phyloP scores from a whole-genome alignment of 2,113 vertebrate genomes.

The Datnioides undecimradiatus region DNA sequence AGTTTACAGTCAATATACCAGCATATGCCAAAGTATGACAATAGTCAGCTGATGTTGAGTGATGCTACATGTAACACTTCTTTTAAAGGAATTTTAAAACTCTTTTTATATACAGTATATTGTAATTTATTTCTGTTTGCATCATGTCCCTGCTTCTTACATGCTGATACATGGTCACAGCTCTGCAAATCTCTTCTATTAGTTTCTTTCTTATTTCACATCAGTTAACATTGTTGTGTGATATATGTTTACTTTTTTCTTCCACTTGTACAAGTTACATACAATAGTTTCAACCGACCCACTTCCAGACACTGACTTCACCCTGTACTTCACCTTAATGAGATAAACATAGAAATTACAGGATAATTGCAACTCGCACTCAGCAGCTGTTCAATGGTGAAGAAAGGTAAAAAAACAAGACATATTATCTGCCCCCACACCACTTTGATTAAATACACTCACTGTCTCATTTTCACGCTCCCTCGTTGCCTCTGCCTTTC shows the following conservation, averaged over 20 bases:
- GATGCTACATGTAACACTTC: slow-evolving; percentile 45
- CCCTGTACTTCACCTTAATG: slow-evolving; percentile 19
- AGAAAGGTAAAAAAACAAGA: not conserved
- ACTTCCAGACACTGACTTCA: not conserved
- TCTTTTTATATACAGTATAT: not conserved
- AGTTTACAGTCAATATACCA: not conserved
- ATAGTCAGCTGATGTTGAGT: not conserved
- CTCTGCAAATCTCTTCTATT: too few species aligned
- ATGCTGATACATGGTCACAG: not conserved
- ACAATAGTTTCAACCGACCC: not conserved
- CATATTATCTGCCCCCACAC: slow-evolving; percentile 53
- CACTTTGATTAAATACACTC: slow-evolving; percentile 77
- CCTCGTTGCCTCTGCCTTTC: slow-evolving; percentile 65
- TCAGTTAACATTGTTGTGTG: not conserved
- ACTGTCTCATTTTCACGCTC: slow-evolving; percentile 73
- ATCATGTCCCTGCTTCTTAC: not conserved
- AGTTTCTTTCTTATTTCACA: not conserved
- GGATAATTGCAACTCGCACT: slow-evolving; percentile 14
- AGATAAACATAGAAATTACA: slow-evolving; percentile 13
- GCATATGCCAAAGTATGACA: not conserved
- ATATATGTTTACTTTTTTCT: not conserved
- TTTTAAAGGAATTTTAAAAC: slow-evolving; percentile 1
- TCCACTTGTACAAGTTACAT: not conserved
- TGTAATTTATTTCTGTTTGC: not conserved
- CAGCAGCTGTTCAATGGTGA: slow-evolving; percentile 20